phyloP scores from a whole-genome alignment of 2,113 vertebrate species.

The Pica pica region DNA sequence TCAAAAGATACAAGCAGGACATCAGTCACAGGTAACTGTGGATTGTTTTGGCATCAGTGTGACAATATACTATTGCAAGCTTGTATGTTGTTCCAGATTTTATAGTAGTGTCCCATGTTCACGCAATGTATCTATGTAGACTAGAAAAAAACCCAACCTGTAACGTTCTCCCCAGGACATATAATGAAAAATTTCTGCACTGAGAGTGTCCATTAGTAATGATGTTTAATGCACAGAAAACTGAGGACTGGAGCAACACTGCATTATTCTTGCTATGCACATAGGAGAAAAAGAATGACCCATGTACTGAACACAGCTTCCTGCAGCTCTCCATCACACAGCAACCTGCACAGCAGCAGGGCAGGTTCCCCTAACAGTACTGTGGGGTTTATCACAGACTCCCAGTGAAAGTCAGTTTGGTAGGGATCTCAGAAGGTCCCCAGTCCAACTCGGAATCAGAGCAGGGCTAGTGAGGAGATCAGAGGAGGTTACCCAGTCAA shows the following conservation, averaged over 20 bases:
- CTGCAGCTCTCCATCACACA: neutral
- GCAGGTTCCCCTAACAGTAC: neutral
- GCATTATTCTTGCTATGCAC: neutral
- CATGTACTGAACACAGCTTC: neutral
- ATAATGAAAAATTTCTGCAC: neutral
- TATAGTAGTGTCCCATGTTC: neutral
- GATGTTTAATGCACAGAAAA: neutral
- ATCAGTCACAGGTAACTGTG: neutral
- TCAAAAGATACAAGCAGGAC: neutral
- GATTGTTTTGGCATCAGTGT: neutral
- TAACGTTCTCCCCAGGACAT: neutral
- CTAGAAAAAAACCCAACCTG: neutral
- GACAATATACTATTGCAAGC: neutral
- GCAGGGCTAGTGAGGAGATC: neutral
- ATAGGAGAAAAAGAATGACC: neutral
- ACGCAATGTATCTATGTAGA: neutral
- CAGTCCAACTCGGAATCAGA: neutral
- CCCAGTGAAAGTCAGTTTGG: neutral
- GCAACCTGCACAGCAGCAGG: neutral
- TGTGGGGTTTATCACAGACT: neutral
- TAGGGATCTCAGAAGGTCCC: neutral
- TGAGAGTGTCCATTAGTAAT: neutral
- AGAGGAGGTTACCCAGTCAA: neutral
- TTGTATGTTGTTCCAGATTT: neutral
- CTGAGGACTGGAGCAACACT: neutral